A percentile compares a stretch with the other conserved stretches of the same genome.
phyloP scores from a whole-genome alignment of 2,797 vertebrate species.

The Channa striata region DNA sequence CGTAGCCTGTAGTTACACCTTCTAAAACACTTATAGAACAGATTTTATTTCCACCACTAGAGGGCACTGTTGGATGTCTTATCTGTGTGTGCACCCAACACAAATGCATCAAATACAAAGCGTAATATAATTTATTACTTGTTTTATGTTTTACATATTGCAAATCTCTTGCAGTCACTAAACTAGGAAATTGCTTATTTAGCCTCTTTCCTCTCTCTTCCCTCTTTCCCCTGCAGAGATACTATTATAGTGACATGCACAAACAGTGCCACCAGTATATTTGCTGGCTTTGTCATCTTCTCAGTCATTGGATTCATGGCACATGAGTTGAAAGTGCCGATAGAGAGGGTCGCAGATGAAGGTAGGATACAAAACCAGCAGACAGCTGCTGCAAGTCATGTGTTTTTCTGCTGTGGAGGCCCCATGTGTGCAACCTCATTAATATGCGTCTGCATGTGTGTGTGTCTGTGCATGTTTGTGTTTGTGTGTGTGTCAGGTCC shows the following conservation, averaged over 20 bases:
- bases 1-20: no score
- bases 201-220: slow-evolving; percentile 6
- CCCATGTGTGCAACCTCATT: neutral
- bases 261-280: slow-evolving; percentile 98
- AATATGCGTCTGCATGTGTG: slow-evolving; percentile 19
- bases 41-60: slow-evolving; percentile 53
- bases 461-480: slow-evolving; percentile 31
- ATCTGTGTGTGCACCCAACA: neutral
- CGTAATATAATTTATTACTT: neutral
- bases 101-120: neutral
- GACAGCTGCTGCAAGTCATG: neutral
- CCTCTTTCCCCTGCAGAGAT: slow-evolving; percentile 84
- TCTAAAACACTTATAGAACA: no score
- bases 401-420: neutral
- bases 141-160: slow-evolving; percentile 17
- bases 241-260: slow-evolving; percentile 96
- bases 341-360: slow-evolving; percentile 98
- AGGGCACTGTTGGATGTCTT: slow-evolving; percentile 32
- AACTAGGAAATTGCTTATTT: slow-evolving; percentile 2
- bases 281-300: slow-evolving; percentile 99
- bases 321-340: slow-evolving; percentile 96
- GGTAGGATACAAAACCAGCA: slow-evolving; percentile 78
- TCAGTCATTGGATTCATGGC: slow-evolving; percentile 99
- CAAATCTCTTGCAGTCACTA: neutral
- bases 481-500: slow-evolving; percentile 85